These are phyloP conservation scores for Lophura nycthemera DNA, from an alignment of 2,113 vertebrate species.

Conservation along the genomic window DNA sequence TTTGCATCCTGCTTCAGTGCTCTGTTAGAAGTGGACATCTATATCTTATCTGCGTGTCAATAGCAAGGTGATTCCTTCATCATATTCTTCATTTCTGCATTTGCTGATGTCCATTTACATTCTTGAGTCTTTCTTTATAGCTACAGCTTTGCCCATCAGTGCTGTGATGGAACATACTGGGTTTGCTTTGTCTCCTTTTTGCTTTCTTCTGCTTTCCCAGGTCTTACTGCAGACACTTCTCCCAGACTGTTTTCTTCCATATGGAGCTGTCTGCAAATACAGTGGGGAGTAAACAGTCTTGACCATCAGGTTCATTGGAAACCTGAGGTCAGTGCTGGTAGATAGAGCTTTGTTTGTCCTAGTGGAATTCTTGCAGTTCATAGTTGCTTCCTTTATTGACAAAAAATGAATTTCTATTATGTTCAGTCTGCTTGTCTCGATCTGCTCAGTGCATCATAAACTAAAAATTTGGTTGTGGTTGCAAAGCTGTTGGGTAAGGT, in stretches of 20 bases:
- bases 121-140: neutral
- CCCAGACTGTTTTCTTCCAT: neutral
- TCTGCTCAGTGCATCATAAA: neutral
- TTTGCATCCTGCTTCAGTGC: neutral
- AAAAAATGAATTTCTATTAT: neutral
- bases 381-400: neutral
- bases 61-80: neutral
- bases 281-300: neutral
- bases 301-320: neutral
- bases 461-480: neutral
- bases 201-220: neutral
- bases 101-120: neutral
- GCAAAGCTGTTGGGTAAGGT: neutral
- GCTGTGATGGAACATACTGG: neutral
- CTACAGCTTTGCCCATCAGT: neutral
- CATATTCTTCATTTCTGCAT: neutral
- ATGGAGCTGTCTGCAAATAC: fast-evolving
- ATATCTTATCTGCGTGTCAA: neutral
- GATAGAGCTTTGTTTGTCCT: neutral
- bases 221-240: neutral
- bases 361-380: neutral
- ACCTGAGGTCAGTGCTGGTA: neutral
- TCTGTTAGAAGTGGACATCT: neutral
- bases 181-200: neutral
- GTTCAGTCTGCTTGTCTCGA: neutral